Base-by-base conservation (phyloP, 2,797 vertebrate genomes). In the Momotus momota region DNA sequence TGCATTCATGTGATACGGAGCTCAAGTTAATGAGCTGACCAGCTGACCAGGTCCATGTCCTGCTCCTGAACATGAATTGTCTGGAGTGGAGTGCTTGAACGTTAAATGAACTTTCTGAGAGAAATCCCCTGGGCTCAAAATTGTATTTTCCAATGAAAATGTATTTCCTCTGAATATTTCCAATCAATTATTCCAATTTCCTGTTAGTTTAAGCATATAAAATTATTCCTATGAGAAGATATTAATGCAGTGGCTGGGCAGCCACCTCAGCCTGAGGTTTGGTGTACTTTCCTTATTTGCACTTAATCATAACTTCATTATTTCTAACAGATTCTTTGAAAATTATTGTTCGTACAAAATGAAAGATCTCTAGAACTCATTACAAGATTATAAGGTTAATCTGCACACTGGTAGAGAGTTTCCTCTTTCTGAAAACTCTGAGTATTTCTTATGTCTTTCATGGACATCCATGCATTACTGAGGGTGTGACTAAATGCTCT, bases 151-250 rank as follows among this genome's bases (percentile, higher is more conserved):
- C 61, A 67, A 48, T 55, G 48, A 45, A 86, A 81, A 33, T 93
- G 83, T 93, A 41, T 93, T 91, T 94, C 45, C 26, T 90, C 60
- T 93, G 75, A 74, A 94, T 41, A 55, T 86, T 81, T 64, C 43
- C 52, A 81, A 49, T 54, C 57, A 81, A 58, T 94, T 92, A 60
- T 84, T 86, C 61, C 72, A 54, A 15, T 62, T 25, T 81, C 40
- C 49, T 80, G 9, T 26, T 70, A 88, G 51, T 79, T 93, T 78
- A 90, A 88, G 25, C 38, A 46, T n/a, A 27, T 69, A 48, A 88
- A 94, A 91, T 75, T 40, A 5, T 74, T 86, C 81, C 35, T 79
- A 0, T 70, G 14, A 67, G 80, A 75, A 75, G 25, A 35, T 75
- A 41, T 23, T 77, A 33, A 62, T 62, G 49, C 55, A 43, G 26